Evolutionary conservation across 2,888 invertebrate species (phyloP).

Genomic region (Agapostemon virescens): DNA sequence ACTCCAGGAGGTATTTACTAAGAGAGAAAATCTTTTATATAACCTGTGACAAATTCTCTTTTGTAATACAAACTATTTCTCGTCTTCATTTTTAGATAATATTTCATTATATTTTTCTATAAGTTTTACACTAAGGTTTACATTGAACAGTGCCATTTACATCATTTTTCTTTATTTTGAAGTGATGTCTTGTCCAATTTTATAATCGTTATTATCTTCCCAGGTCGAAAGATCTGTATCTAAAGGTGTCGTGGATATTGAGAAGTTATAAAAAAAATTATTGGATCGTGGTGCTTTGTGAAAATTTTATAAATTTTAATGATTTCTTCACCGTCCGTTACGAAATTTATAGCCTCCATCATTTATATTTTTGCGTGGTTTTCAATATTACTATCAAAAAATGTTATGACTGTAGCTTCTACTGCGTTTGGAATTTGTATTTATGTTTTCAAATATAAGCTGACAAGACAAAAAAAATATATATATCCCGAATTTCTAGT

Average conservation of each 20-base stretch:
- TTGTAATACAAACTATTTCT: neutral
- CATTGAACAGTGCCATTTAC: neutral
- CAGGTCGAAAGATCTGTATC: no score
- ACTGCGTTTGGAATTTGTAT: no score
- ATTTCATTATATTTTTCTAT: neutral
- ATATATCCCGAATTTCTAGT: no score
- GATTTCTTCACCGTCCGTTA: neutral
- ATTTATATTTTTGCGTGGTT: neutral
- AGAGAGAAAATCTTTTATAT: no score
- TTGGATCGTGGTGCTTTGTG: neutral
- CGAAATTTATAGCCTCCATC: neutral
- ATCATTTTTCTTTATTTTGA: no score
- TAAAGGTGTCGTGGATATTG: neutral
- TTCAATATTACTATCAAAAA: neutral
- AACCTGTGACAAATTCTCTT: no score
- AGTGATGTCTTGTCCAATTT: no score
- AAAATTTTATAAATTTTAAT: neutral
- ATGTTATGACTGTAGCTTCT: neutral
- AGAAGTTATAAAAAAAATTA: neutral
- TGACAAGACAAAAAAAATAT: no score
- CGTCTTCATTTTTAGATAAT: neutral
- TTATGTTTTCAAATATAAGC: no score
- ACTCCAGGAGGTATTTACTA: no score
- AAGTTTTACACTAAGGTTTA: neutral
- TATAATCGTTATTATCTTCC: no score